phyloP scores from a whole-genome alignment of 2,888 invertebrate genomes.

The Actias luna region DNA sequence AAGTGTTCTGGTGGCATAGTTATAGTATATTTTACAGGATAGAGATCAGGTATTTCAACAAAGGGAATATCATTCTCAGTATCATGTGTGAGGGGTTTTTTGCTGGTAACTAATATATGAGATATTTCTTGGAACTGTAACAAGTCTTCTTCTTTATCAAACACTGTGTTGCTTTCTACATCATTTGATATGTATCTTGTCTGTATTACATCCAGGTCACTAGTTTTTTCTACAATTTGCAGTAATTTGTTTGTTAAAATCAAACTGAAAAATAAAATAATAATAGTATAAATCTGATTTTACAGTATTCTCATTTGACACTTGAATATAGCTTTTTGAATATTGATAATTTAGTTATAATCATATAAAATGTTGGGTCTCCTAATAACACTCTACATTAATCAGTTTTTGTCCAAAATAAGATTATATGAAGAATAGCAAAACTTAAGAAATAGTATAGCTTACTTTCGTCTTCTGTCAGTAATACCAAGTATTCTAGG shows the following conservation, averaged over 20 bases:
- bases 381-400: too few species aligned
- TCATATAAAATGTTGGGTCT: too few species aligned
- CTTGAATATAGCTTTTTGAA: background rate
- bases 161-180: constrained; percentile 78
- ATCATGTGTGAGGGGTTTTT: constrained; percentile 81
- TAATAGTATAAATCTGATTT: background rate
- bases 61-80: constrained; percentile 73
- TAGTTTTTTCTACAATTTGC: constrained; percentile 85
- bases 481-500: constrained; percentile 89
- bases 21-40: constrained; percentile 88
- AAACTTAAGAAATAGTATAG: background rate
- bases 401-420: background rate
- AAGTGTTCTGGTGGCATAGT: constrained; percentile 84
- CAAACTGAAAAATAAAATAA: constrained; percentile 75
- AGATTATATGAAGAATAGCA: background rate
- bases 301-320: background rate
- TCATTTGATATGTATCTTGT: constrained; percentile 83
- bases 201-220: constrained; percentile 76
- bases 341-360: too few species aligned
- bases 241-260: constrained; percentile 85
- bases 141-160: constrained; percentile 83
- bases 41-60: constrained; percentile 85
- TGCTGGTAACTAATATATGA: constrained; percentile 85
- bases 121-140: constrained; percentile 85
- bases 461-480: constrained; percentile 86